A percentile compares a stretch with the other conserved stretches of the same genome.
These are phyloP conservation scores for Caenorhabditis afra DNA, from an alignment of 2,888 invertebrate genomes.

Conservation along the genomic window DNA sequence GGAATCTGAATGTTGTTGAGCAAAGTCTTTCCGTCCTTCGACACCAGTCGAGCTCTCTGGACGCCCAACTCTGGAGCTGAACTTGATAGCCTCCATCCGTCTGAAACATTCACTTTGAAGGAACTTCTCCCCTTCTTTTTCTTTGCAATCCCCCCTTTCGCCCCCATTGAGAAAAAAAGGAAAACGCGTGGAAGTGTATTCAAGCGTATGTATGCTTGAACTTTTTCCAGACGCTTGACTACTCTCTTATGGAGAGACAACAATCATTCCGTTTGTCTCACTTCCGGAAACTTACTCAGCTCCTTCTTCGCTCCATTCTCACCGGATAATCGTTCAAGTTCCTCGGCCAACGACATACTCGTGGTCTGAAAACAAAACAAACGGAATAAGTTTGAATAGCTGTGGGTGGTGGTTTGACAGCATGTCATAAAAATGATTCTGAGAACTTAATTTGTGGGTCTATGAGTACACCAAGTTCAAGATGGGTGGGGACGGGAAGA, in stretches of 20 bases:
- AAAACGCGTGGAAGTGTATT: constrained; percentile 21
- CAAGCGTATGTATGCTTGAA: constrained; percentile 13
- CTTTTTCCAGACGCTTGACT: constrained; percentile 54
- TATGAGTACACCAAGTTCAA: no score
- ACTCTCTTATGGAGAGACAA: constrained; percentile 17
- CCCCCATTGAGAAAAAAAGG: neutral
- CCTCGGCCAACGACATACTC: constrained; percentile 70
- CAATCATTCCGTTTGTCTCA: constrained; percentile 27
- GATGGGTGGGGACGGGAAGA: no score
- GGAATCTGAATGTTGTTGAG: constrained; percentile 73
- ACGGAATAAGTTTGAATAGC: neutral
- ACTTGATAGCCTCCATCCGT: constrained; percentile 65
- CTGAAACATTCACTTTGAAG: constrained; percentile 45
- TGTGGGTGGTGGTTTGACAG: no score
- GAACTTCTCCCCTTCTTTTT: neutral
- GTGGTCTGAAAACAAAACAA: constrained; percentile 38
- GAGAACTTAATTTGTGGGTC: no score
- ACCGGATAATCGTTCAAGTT: constrained; percentile 69
- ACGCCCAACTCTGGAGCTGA: constrained; percentile 52
- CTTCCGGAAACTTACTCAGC: constrained; percentile 62
- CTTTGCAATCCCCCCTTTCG: neutral
- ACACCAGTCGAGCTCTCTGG: constrained; percentile 71
- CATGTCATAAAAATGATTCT: no score
- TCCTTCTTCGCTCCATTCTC: constrained; percentile 66
- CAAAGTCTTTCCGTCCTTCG: constrained; percentile 75